Evolutionary conservation across 2,113 vertebrate genomes (phyloP), one percentile per base, ranked within the genome.

Genomic region (Corythornis madagascariensis): DNA sequence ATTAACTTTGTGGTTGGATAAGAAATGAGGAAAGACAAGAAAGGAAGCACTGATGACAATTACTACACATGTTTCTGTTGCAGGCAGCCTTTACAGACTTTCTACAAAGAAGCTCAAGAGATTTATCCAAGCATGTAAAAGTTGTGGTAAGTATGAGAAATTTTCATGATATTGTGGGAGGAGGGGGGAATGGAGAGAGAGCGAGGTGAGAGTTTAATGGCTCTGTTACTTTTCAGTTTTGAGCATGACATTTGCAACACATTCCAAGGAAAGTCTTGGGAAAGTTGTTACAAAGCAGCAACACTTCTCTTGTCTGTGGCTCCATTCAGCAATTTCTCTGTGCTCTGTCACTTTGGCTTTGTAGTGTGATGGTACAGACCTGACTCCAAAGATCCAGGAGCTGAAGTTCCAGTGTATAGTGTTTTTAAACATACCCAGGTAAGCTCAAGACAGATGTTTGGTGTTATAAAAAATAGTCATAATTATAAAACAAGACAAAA

Each of bases 361-460:
- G 88, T 96, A 98, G 98, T 98, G 98, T 96, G 98, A 98, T 94
- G 98, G 98, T 81, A 98, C 98, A 86, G 98, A 98, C 96, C 97
- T 98, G 95, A 98, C 98, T 92, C 97, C 98, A 96, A 98, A 98
- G 97, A 98, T 98, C 96, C 98, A 98, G 97, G 98, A 98, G 96
- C 94, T 98, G 97, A 98, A 98, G 97, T 98, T 98, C 96, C 98
- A 98, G 95, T 98, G 98, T 98, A 98, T 98, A 97, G 98, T 98
- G 95, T 98, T 98, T 98, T 98, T 98, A 98, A 98, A 98, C 95
- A 98, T 98, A 96, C 98, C 98, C 97, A 98, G 98, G 98, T 98
- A 97, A 97, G 97, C 63, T 70, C 50, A 77, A 93, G 47, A 77
- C 11, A 61, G 11, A 85, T 74, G 31, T 11, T 90, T 80, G 52